A percentile compares a stretch with the other conserved stretches of the same genome.
Evolutionary conservation across 2,888 invertebrate genomes (phyloP).

Genomic region (Cosmorhoe ocellata): DNA sequence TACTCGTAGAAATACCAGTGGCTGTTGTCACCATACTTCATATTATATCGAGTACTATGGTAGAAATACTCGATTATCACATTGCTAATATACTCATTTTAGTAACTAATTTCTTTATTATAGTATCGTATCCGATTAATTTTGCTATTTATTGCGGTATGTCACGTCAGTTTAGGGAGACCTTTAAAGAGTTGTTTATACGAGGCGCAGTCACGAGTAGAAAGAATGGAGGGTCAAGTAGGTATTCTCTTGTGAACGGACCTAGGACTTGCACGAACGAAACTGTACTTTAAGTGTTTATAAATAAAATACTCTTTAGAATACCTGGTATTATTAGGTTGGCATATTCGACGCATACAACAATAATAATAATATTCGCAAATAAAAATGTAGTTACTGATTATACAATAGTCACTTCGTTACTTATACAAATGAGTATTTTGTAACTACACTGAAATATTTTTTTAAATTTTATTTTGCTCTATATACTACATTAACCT

Average conservation of each 20-base stretch:
- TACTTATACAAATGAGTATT: no score
- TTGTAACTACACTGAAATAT: no score
- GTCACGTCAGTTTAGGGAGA: slow-evolving; percentile 96
- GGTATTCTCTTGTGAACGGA: slow-evolving; percentile 91
- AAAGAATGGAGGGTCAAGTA: slow-evolving; percentile 87
- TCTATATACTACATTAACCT: no score
- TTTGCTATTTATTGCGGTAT: slow-evolving; percentile 98
- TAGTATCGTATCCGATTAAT: slow-evolving; percentile 95
- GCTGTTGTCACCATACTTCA: slow-evolving; percentile 92
- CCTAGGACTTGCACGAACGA: slow-evolving; percentile 92
- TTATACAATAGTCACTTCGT: no score
- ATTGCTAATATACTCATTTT: slow-evolving; percentile 90
- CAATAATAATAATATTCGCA: no score
- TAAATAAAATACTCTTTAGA: neutral
- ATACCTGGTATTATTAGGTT: no score
- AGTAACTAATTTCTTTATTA: slow-evolving; percentile 95
- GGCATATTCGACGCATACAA: no score
- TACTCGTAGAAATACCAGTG: slow-evolving; percentile 91
- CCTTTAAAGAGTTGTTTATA: slow-evolving; percentile 93
- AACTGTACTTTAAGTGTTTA: slow-evolving; percentile 85
- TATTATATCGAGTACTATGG: slow-evolving; percentile 89
- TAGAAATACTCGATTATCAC: slow-evolving; percentile 88
- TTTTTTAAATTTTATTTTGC: no score
- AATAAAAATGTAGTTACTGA: no score
- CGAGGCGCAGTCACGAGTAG: slow-evolving; percentile 83